Evolutionary conservation across 1,140 invertebrate genomes (phyloP), one percentile per base, ranked within the genome.

Genomic region (Stratiolaelaps scimitus): DNA sequence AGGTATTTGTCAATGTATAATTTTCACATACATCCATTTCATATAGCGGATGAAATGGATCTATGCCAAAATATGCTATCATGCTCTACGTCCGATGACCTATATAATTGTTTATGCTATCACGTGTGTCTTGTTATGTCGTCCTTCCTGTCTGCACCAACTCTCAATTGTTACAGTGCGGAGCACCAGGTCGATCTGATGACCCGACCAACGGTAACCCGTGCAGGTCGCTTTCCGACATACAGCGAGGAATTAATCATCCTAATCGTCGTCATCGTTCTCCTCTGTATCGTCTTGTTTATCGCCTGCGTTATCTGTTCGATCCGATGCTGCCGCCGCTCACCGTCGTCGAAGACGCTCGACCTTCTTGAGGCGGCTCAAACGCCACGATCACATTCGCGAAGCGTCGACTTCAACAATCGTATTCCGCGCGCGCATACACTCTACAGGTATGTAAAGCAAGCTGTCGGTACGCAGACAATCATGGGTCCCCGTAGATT

Each of bases 251-350:
- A 60, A 23, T 10, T 60, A 15, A 60, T 60, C 23, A 60, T 60
- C 53, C 53, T 60, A 26, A 26, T 60, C 20, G 53, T 23, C 13
- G 53, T 60, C 53, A 60, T 60, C 23, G 34, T 60, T 60, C 53
- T 60, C 34, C 53, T 60, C n/a, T 29, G 26, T 34, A 60, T 60
- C 53, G 53, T 60, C 1, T 26, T 60, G 10, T 60, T 60, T 26
- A 60, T 60, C 53, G 53, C 53, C 13, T 60, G 53, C 23, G 53
- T 60, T 4, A 60, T 60, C 34, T 60, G 53, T 60, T 60, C 53
- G 53, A 60, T 60, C 53, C 26, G 20, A 23, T 60, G 53, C 34
- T 60, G 53, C 53, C 53, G 53, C 15, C 13, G 53, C 15, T 20
- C 53, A 34, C 53, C 53, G 6, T 60, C 53, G 2, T 29, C 53